These are phyloP conservation scores for Xiphophorus hellerii DNA, from an alignment of 2,113 vertebrate genomes.

Conservation along the genomic window DNA sequence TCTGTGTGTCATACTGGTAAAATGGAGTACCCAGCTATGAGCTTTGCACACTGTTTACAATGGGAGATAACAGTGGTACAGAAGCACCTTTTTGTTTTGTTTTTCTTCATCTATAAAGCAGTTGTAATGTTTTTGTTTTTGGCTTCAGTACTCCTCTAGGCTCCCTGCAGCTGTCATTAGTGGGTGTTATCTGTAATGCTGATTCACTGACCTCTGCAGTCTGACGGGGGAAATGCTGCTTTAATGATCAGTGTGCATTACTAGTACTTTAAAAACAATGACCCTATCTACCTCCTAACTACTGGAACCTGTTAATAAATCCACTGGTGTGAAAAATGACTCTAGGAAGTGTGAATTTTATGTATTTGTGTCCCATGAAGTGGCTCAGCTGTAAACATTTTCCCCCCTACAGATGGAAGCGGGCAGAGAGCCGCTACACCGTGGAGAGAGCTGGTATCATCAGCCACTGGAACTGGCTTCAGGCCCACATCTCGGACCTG, in stretches of 20 bases:
- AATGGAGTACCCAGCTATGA: conserved; percentile 64
- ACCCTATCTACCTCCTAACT: not conserved
- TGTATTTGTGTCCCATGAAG: not conserved
- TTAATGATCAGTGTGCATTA: conserved; percentile 10
- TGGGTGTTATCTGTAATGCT: conserved; percentile 40
- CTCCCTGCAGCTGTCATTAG: conserved; percentile 47
- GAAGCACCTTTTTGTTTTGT: conserved; percentile 5
- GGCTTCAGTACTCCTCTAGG: conserved; percentile 21
- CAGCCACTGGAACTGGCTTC: conserved; percentile 99
- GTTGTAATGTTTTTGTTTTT: conserved; percentile 7
- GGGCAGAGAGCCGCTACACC: conserved; percentile 94
- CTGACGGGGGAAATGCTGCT: conserved; percentile 47
- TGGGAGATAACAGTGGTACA: not conserved
- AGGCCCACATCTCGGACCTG: conserved; percentile 98
- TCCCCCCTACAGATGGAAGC: conserved; percentile 84
- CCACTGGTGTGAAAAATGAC: not conserved
- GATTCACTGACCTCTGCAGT: conserved; percentile 74
- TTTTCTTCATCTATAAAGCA: not conserved
- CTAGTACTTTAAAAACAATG: not conserved
- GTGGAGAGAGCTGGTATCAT: conserved; percentile 94
- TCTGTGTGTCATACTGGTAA: conserved; percentile 73
- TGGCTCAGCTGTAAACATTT: not conserved
- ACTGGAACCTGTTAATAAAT: not conserved
- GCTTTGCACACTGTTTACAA: not conserved
- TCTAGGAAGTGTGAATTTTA: not conserved